A percentile compares a stretch with the other conserved stretches of the same genome.
Conservation (phyloP, 2,797 vertebrate genomes). For the Artibeus lituratus region DNA sequence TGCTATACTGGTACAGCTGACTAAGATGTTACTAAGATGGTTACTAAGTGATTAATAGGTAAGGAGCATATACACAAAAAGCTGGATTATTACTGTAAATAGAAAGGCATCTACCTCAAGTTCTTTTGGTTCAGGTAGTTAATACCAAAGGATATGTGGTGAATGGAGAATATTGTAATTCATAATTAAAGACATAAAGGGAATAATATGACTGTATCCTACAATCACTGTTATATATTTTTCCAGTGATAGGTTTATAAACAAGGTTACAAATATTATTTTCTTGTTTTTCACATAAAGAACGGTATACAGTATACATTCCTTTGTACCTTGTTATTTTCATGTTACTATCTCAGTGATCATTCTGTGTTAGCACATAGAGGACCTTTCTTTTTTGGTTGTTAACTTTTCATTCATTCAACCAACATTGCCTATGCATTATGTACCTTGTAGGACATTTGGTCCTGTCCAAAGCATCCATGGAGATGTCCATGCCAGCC, state of each 20-base stretch:
- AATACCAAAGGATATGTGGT: neutral
- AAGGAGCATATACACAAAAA: neutral
- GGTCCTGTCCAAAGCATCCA: neutral
- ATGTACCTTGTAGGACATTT: neutral
- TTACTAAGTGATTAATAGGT: neutral
- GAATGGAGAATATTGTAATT: neutral
- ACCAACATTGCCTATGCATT: neutral
- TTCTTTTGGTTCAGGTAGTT: neutral
- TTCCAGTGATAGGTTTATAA: neutral
- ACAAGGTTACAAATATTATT: neutral
- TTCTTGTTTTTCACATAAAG: neutral
- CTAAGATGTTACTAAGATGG: neutral
- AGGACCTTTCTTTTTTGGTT: neutral
- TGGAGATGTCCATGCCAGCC: neutral
- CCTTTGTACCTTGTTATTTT: neutral
- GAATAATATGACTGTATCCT: neutral
- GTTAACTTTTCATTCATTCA: neutral
- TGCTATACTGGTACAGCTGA: neutral
- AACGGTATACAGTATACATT: neutral
- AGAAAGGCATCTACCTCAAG: neutral
- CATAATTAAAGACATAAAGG: neutral
- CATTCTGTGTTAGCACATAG: neutral
- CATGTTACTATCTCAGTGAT: neutral
- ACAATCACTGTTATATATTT: neutral
- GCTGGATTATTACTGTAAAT: neutral